These are phyloP conservation scores for Halcyon chelicuti DNA, from an alignment of 2,797 vertebrate genomes.

Conservation along the genomic window DNA sequence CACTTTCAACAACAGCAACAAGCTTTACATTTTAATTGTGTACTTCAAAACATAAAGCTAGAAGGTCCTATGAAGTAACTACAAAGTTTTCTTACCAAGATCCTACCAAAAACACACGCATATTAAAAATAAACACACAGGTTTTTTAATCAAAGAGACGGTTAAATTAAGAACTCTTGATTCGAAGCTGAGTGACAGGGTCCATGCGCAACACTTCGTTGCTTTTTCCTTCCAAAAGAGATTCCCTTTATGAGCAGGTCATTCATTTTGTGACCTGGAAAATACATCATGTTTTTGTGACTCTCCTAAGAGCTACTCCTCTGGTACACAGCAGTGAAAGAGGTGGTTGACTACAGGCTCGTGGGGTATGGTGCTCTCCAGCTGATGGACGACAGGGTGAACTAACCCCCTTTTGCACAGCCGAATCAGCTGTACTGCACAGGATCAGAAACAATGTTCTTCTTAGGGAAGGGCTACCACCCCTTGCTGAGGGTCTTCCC, in stretches of 20 bases:
- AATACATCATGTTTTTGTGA: not conserved
- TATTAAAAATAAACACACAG: not conserved
- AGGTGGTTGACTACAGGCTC: rapidly evolving
- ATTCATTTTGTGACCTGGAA: not conserved
- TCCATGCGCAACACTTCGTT: rapidly evolving
- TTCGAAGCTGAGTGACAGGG: not conserved
- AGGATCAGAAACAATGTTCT: not conserved
- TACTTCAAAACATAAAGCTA: constrained; percentile 1
- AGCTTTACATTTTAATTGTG: constrained; percentile 62
- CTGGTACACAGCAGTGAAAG: not conserved
- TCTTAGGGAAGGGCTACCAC: not conserved
- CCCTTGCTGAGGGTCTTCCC: not conserved
- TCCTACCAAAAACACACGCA: not conserved
- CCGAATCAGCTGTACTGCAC: not conserved
- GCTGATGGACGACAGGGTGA: not conserved
- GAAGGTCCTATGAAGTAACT: not conserved
- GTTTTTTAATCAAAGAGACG: not conserved
- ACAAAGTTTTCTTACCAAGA: not conserved
- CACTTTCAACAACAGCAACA: constrained; percentile 31
- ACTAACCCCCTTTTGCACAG: not conserved
- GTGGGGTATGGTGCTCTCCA: rapidly evolving
- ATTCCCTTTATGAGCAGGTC: not conserved
- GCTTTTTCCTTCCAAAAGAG: not conserved
- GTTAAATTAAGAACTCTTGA: not conserved
- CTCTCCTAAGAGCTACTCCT: not conserved